phyloP scores from a whole-genome alignment of 1,140 invertebrate species.

The Drosophila oshimai region DNA sequence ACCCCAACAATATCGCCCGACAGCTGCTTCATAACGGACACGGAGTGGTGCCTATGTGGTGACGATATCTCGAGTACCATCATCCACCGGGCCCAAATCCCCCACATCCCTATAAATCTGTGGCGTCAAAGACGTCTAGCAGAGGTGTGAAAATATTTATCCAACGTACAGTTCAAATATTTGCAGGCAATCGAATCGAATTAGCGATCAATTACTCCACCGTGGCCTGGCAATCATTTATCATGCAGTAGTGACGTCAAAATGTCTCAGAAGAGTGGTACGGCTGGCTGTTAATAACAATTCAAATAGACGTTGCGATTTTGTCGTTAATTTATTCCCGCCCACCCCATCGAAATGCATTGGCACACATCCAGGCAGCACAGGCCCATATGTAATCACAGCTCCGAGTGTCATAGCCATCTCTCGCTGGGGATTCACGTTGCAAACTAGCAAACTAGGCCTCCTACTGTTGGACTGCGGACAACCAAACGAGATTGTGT shows the following conservation, averaged over 20 bases:
- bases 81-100: neutral
- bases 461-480: slow-evolving; percentile 4
- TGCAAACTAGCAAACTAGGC: slow-evolving; percentile 27
- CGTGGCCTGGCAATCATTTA: neutral
- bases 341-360: slow-evolving; percentile 1
- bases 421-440: neutral
- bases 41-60: neutral
- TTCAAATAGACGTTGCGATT: slow-evolving; percentile 10
- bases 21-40: neutral
- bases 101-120: too few relatives aligned
- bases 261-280: slow-evolving; percentile 9
- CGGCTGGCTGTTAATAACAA: neutral
- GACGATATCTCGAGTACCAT: neutral
- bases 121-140: neutral
- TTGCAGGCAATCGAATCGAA: slow-evolving; percentile 52
- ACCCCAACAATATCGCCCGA: slow-evolving; percentile 11
- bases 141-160: slow-evolving; percentile 59
- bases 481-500: slow-evolving; percentile 39
- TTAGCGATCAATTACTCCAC: slow-evolving; percentile 45
- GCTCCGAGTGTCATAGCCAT: neutral
- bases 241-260: slow-evolving; percentile 36
- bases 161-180: slow-evolving; percentile 52
- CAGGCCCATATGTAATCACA: slow-evolving; percentile 2
- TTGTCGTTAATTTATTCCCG: neutral
- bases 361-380: slow-evolving; percentile 2